phyloP scores from a whole-genome alignment of 64 coral and sea anemone species.

The Porites australiensis region DNA sequence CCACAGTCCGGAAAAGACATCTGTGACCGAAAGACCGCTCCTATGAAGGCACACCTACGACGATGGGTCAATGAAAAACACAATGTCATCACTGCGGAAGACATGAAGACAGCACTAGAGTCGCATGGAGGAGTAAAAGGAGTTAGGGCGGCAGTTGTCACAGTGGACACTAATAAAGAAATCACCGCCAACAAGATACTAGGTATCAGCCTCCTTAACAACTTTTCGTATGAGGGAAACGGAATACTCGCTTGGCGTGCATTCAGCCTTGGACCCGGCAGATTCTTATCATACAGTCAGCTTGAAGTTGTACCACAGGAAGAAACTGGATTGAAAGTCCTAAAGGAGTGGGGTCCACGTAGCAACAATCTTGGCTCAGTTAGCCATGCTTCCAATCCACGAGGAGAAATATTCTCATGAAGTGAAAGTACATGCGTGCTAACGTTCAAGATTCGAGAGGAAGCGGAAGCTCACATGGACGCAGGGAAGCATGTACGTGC shows the following conservation, averaged over 20 bases:
- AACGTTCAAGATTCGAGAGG: conserved; percentile 44
- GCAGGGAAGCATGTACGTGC: conserved; percentile 52
- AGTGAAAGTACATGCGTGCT: conserved; percentile 60
- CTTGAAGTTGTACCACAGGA: background rate
- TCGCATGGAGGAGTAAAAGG: conserved; percentile 50
- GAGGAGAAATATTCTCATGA: conserved; percentile 49
- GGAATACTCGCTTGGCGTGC: too few relatives aligned
- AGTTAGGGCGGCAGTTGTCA: background rate
- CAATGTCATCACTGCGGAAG: conserved; percentile 8
- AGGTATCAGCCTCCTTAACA: too few relatives aligned
- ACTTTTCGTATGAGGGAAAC: too few relatives aligned
- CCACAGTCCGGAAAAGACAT: conserved; percentile 42
- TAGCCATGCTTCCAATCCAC: too few relatives aligned
- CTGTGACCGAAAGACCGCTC: conserved; percentile 35
- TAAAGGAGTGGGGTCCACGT: conserved; percentile 5
- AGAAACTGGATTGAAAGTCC: background rate
- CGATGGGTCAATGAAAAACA: conserved; percentile 56
- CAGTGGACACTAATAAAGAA: background rate
- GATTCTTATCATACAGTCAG: too few relatives aligned
- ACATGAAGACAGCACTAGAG: conserved; percentile 52
- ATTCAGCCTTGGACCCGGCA: too few relatives aligned
- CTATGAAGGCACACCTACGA: conserved; percentile 56
- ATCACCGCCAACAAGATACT: background rate
- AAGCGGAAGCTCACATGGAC: conserved; percentile 73
- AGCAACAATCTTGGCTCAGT: conserved; percentile 23